Base-by-base conservation (phyloP, 2,888 invertebrate species). In the Caradrina clavipalpis region DNA sequence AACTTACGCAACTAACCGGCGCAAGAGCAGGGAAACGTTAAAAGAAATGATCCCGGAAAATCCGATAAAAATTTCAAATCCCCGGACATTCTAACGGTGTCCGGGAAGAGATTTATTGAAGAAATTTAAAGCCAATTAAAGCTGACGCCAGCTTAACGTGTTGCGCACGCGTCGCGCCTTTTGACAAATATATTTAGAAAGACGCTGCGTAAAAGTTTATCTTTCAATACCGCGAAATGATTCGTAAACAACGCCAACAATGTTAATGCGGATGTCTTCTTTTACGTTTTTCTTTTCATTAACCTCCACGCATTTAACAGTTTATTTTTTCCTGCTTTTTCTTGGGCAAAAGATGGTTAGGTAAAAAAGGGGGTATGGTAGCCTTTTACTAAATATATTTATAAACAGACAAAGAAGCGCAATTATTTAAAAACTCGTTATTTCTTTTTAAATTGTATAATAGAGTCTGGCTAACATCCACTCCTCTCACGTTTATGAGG, bases 111-210 rank as follows among this genome's bases (percentile, higher is more conserved):
- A 92, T 91, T 90, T 90, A 90, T 89, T 80, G 81, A 69, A 73
- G 76, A 81, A 88, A 88, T 90, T 88, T 88, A 88, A 89, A 85
- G 87, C 79, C 84, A 90, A 90, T 92, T 91, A 90, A 90, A 84
- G 76, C 87, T 86, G 87, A 88, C 87, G 80, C 77, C 71, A 65
- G 79, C 76, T 86, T 83, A 87, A 86, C 81, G 81, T 39, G 59
- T 51, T 81, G 87, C 80, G 83, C 87, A 86, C 75, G 85, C 86
- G 70, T 79, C 79, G 82, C 78, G 78, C 69, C 71, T 81, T 84
- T 78, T 88, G 87, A 91, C 88, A 89, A 88, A 91, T 89, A 87
- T 91, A 80, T 81, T 83, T 75, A 73, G 73, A 79, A 75, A 68
- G 62, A 70, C 51, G 69, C 62, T 61, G 76, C 76, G 87, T 80